These are phyloP conservation scores for Tarsius wallacei DNA, from an alignment of 2,797 vertebrate species.

Conservation along the genomic window DNA sequence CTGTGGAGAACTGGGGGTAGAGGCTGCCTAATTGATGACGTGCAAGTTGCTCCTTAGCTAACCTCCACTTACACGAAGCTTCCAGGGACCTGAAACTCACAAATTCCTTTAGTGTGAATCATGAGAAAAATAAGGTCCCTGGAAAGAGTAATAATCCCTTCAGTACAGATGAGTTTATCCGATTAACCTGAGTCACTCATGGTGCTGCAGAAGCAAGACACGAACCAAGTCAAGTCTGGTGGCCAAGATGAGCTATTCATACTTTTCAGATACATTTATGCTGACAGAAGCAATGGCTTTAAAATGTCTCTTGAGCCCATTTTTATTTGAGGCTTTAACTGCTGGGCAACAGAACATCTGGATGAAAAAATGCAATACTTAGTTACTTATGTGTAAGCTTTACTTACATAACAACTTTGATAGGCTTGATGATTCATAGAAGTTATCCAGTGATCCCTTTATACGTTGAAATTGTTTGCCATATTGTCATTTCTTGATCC, in stretches of 20 bases:
- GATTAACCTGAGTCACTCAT: not conserved
- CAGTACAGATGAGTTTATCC: not conserved
- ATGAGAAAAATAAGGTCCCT: not conserved
- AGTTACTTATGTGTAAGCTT: conserved; percentile 52
- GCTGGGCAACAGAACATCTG: not conserved
- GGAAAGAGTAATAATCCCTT: not conserved
- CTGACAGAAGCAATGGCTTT: not conserved
- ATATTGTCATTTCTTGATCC: not conserved
- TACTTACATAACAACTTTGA: conserved; percentile 28
- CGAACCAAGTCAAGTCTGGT: not conserved
- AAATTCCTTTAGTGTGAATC: not conserved
- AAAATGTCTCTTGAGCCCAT: not conserved
- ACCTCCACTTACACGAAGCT: not conserved
- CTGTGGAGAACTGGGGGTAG: not conserved
- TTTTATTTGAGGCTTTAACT: conserved; percentile 1
- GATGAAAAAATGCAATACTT: not conserved
- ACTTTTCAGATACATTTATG: not conserved
- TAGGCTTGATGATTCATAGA: conserved; percentile 45
- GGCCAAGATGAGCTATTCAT: not conserved
- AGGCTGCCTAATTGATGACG: not conserved
- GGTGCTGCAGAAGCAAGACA: not conserved
- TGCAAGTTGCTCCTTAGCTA: not conserved
- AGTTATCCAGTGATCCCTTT: not conserved
- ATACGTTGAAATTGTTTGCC: not conserved
- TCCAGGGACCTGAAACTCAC: not conserved